A percentile compares a stretch with the other conserved stretches of the same genome.
phyloP scores from a whole-genome alignment of 2,888 invertebrate species.

The Neoaliturus tenellus region DNA sequence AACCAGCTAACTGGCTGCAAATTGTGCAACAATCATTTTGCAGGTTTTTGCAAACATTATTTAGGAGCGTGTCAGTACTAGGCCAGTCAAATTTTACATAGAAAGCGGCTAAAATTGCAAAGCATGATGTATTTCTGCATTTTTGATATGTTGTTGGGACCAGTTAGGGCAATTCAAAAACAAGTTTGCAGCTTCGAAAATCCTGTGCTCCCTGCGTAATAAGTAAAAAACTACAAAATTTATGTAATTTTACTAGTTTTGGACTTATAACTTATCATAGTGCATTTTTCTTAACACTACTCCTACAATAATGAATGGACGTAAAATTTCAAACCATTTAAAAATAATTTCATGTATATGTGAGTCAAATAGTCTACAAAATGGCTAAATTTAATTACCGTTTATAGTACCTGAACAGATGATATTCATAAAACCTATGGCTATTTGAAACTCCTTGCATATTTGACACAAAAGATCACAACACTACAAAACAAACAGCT shows the following conservation, averaged over 20 bases:
- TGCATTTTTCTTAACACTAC: neutral
- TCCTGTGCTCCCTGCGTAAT: neutral
- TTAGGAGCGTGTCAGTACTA: too few relatives aligned
- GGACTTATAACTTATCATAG: neutral
- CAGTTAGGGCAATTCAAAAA: constrained; percentile 1
- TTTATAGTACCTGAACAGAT: neutral
- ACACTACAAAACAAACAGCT: neutral
- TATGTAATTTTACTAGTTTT: neutral
- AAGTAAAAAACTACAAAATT: neutral
- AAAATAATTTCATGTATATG: neutral
- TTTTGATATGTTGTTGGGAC: neutral
- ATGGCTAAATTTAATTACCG: neutral
- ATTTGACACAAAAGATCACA: neutral
- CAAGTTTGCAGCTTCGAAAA: constrained; percentile 5
- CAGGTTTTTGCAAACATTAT: too few relatives aligned
- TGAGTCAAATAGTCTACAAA: neutral
- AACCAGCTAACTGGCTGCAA: too few relatives aligned
- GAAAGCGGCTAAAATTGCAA: neutral
- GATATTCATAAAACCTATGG: neutral
- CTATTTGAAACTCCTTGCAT: too few relatives aligned
- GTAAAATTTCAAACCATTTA: neutral
- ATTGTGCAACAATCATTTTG: too few relatives aligned
- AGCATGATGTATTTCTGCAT: constrained; percentile 4
- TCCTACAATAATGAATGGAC: neutral
- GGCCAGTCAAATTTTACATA: neutral